A percentile compares a stretch with the other conserved stretches of the same genome.
Evolutionary conservation across 2,888 invertebrate genomes (phyloP).

Genomic region (Lissonota sp.): DNA sequence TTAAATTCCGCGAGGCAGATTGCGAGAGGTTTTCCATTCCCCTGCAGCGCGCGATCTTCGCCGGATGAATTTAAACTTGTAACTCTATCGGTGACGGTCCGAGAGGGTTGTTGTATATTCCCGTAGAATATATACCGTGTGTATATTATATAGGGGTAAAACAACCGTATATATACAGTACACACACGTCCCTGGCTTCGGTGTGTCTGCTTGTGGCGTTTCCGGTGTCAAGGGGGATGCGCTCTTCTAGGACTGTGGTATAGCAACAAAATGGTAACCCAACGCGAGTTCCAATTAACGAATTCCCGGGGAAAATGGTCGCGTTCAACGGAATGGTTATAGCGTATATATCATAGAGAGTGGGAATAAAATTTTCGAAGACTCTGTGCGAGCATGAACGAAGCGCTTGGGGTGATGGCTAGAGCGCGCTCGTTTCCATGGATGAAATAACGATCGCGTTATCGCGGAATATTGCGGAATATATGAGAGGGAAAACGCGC

Average conservation of each 20-base stretch:
- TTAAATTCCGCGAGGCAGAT: slow-evolving; percentile 26
- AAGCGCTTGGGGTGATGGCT: slow-evolving; percentile 11
- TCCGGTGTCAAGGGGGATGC: slow-evolving; percentile 46
- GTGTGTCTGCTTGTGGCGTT: slow-evolving; percentile 36
- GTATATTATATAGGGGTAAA: not conserved
- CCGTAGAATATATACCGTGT: not conserved
- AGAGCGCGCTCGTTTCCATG: slow-evolving; percentile 15
- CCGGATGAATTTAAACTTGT: slow-evolving; percentile 46
- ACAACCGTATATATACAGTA: not conserved
- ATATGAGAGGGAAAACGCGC: slow-evolving; percentile 24
- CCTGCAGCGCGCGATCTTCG: not conserved
- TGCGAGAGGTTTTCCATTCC: slow-evolving; percentile 23
- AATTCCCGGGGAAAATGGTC: slow-evolving; percentile 57
- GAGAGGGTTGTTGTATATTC: slow-evolving; percentile 14
- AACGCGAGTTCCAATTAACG: slow-evolving; percentile 64
- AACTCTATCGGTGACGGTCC: slow-evolving; percentile 51
- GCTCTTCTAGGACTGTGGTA: slow-evolving; percentile 48
- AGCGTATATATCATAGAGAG: too few relatives aligned
- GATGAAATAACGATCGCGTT: slow-evolving; percentile 55
- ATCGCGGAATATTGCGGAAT: slow-evolving; percentile 36
- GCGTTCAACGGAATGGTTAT: slow-evolving; percentile 1
- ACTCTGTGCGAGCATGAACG: not conserved
- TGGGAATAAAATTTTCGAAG: too few relatives aligned
- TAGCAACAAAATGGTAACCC: slow-evolving; percentile 59
- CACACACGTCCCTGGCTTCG: slow-evolving; percentile 23